Percentiles rank a stretch among this genome's conserved stretches.
These are phyloP conservation scores for Echinometra lucunter DNA, from an alignment of 53 echinoderm and acorn worm species.

Conservation along the genomic window DNA sequence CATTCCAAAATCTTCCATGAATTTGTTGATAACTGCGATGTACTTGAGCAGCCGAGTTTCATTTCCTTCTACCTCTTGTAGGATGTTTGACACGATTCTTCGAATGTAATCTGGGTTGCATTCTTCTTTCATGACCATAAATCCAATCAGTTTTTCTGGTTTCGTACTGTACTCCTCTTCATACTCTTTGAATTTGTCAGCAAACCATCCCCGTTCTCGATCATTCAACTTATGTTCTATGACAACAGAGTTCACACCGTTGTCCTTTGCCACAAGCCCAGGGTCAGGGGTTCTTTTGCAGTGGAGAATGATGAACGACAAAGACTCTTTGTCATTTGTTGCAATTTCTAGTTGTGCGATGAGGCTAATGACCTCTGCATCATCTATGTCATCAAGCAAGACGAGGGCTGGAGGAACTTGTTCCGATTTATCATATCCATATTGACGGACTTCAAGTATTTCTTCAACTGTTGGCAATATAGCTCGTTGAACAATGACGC, in stretches of 20 bases:
- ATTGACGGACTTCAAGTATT: constrained; percentile 71
- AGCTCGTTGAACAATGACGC: constrained; percentile 70
- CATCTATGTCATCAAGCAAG: constrained; percentile 74
- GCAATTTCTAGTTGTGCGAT: constrained; percentile 46
- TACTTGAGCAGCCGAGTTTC: constrained; percentile 77
- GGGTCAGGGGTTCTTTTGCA: constrained; percentile 61
- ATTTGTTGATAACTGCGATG: constrained; percentile 75
- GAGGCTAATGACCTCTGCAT: constrained; percentile 38
- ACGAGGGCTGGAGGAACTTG: constrained; percentile 64
- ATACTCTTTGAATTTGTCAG: neutral
- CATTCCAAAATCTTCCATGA: constrained; percentile 69
- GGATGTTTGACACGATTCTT: constrained; percentile 53
- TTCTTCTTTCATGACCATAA: constrained; percentile 78
- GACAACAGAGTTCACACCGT: constrained; percentile 51
- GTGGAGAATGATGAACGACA: constrained; percentile 9
- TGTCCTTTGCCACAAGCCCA: neutral
- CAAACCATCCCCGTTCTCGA: constrained; percentile 31
- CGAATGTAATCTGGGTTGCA: constrained; percentile 67
- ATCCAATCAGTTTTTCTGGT: constrained; percentile 70
- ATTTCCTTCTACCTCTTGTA: constrained; percentile 12
- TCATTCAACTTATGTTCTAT: constrained; percentile 37
- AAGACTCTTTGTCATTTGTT: neutral
- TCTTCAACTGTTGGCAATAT: constrained; percentile 71
- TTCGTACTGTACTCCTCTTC: constrained; percentile 14
- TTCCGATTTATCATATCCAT: constrained; percentile 53